Conservation (phyloP, 2,888 invertebrate species). For the Poecilus cupreus region DNA sequence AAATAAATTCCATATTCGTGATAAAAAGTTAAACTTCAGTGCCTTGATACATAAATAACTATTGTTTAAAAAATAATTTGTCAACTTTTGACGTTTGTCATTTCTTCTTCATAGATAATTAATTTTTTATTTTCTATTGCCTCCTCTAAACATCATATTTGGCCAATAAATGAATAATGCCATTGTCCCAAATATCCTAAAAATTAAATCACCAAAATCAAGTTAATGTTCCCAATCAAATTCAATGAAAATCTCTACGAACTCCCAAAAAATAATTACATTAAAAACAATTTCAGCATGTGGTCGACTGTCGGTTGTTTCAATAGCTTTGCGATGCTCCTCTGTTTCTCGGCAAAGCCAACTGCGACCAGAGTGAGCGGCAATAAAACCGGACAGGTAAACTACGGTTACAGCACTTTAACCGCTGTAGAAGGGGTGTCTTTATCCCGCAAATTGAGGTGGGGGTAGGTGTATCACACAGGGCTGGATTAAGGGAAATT, state of each 20-base stretch:
- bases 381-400: conserved; percentile 57
- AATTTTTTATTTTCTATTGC: too few species aligned
- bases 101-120: too few species aligned
- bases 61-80: too few species aligned
- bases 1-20: too few species aligned
- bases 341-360: neutral
- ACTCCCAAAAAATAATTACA: neutral
- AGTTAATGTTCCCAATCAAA: too few species aligned
- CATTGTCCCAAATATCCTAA: too few species aligned
- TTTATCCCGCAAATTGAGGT: neutral
- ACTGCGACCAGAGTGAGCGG: neutral
- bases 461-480: neutral
- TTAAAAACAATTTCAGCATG: neutral
- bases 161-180: too few species aligned
- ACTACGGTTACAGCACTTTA: conserved; percentile 30
- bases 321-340: neutral
- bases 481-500: neutral
- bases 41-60: too few species aligned
- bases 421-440: neutral
- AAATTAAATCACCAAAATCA: too few species aligned
- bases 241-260: neutral
- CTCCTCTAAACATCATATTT: too few species aligned
- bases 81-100: too few species aligned
- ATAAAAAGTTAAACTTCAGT: too few species aligned
- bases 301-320: neutral